phyloP scores from a whole-genome alignment of 2,888 invertebrate species.

The Mylabris sibirica region DNA sequence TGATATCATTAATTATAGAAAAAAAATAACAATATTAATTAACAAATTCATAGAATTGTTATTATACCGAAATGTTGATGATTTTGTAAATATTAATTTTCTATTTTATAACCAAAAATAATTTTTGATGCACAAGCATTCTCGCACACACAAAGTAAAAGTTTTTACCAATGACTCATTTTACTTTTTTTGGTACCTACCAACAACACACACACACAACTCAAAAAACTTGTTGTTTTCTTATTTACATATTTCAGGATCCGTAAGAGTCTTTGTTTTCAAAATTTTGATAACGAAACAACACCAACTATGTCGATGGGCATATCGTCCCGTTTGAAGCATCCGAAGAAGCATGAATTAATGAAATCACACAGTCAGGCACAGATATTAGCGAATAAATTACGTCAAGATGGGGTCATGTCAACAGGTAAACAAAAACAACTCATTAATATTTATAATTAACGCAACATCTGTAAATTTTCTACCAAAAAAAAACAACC shows the following conservation, averaged over 20 bases:
- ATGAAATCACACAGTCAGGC: slow-evolving; percentile 59
- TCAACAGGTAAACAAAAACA: slow-evolving; percentile 53
- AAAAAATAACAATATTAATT: background rate
- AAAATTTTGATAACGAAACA: slow-evolving; percentile 27
- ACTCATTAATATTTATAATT: background rate
- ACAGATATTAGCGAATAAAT: slow-evolving; percentile 58
- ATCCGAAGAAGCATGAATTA: slow-evolving; percentile 59
- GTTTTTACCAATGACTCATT: slow-evolving; percentile 49
- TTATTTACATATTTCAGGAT: slow-evolving; percentile 45
- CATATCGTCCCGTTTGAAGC: slow-evolving; percentile 58
- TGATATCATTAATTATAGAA: slow-evolving; percentile 11
- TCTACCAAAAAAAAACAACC: background rate
- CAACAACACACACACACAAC: slow-evolving; percentile 31
- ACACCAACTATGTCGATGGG: slow-evolving; percentile 56
- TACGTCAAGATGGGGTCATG: slow-evolving; percentile 60
- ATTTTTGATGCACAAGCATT: background rate
- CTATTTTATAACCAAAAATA: background rate
- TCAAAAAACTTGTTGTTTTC: background rate
- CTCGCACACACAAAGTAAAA: slow-evolving; percentile 17
- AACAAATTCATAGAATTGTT: background rate
- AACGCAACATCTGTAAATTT: background rate
- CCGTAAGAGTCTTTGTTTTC: slow-evolving; percentile 36
- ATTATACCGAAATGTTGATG: no score
- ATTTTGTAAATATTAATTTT: no score
- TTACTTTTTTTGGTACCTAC: slow-evolving; percentile 39